phyloP scores from a whole-genome alignment of 2,797 vertebrate species.

The Ibycter americanus region DNA sequence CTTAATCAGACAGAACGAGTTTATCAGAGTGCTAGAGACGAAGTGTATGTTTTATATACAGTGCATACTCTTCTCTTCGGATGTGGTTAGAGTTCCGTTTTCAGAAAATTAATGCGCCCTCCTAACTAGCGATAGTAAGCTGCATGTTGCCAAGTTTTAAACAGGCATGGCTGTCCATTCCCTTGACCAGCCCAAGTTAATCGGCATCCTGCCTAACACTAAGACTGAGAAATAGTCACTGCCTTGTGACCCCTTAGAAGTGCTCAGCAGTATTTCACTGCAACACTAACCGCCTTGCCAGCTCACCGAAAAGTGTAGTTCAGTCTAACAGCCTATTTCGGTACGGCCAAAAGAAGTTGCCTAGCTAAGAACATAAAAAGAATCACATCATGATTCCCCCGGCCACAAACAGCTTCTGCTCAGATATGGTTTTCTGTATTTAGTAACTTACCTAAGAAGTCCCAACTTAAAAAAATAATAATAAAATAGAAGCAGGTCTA shows the following conservation, averaged over 20 bases:
- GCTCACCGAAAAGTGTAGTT: background rate
- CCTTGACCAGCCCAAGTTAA: background rate
- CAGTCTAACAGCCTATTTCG: background rate
- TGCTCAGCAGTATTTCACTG: background rate
- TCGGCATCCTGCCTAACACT: background rate
- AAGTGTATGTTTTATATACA: background rate
- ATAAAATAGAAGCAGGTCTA: background rate
- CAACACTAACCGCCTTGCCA: background rate
- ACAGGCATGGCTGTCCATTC: background rate
- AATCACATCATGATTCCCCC: background rate
- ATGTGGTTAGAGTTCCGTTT: background rate
- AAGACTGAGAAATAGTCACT: background rate
- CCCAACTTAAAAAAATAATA: background rate
- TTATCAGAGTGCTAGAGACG: background rate
- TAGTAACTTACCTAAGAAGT: background rate
- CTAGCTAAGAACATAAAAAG: background rate
- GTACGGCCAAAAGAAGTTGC: background rate
- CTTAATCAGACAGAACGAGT: constrained; percentile 19
- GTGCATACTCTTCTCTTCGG: background rate
- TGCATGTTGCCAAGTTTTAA: background rate
- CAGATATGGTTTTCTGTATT: background rate
- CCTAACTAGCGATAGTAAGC: background rate
- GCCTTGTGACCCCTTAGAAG: background rate
- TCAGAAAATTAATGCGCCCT: background rate
- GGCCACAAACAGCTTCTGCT: background rate